A percentile compares a stretch with the other conserved stretches of the same genome.
These are phyloP conservation scores for Drosophila grimshawi DNA, from an alignment of 1,140 invertebrate species.

Conservation along the genomic window DNA sequence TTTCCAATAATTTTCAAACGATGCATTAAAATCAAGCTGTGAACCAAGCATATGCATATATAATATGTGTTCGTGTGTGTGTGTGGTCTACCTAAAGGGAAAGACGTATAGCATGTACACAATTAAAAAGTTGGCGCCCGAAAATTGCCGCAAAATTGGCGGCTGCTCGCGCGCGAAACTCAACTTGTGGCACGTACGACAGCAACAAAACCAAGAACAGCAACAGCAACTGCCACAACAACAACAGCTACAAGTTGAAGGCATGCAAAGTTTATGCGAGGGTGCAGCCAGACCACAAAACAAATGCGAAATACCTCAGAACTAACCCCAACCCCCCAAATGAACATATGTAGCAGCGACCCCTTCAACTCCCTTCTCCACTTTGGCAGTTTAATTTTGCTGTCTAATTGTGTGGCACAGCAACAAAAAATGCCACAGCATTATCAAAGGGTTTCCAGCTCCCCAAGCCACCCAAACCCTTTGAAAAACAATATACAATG, in stretches of 20 bases:
- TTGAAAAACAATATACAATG: conserved; percentile 25
- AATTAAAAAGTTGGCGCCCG: conserved; percentile 75
- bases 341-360: background rate
- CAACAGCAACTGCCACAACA: conserved; percentile 55
- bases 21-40: background rate
- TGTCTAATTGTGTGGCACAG: conserved; percentile 66
- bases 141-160: conserved; percentile 65
- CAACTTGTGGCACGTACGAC: conserved; percentile 73
- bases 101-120: conserved; percentile 38
- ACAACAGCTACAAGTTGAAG: conserved; percentile 76
- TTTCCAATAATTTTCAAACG: no score
- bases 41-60: background rate
- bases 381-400: conserved; percentile 60
- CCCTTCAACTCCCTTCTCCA: background rate
- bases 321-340: background rate
- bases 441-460: background rate
- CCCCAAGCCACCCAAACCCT: no score
- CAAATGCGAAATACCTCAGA: conserved; percentile 19
- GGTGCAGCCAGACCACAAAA: conserved; percentile 12
- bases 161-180: conserved; percentile 55
- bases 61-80: background rate
- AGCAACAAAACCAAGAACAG: conserved; percentile 14
- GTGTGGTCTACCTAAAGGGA: conserved; percentile 1
- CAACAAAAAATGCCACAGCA: conserved; percentile 13
- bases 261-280: conserved; percentile 40